Conservation (phyloP, 2,797 vertebrate species). For the Enteromius afrohamiltoni region DNA sequence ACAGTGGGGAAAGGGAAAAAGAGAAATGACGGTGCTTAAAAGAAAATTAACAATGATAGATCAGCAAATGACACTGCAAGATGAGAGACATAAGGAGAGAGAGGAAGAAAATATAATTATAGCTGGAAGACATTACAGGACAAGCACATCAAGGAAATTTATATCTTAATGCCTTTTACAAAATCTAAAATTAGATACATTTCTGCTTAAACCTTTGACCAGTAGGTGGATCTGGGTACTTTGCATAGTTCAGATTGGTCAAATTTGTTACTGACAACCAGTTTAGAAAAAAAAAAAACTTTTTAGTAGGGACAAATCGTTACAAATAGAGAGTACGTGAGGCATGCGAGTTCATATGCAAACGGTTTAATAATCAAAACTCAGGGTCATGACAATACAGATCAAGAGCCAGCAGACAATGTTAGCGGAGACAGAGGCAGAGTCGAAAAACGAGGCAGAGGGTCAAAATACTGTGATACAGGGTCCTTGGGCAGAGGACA, state of each 20-base stretch:
- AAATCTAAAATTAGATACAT: not conserved
- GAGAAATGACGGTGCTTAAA: constrained; percentile 3
- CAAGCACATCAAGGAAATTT: not conserved
- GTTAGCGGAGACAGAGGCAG: too few relatives aligned
- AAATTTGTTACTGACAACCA: too few relatives aligned
- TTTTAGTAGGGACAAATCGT: not conserved
- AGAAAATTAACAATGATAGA: constrained; percentile 10
- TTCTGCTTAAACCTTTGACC: not conserved
- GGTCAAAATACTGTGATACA: too few relatives aligned
- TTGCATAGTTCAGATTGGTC: not conserved
- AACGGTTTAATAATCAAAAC: too few relatives aligned
- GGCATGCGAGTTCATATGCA: too few relatives aligned
- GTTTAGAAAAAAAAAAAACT: not conserved
- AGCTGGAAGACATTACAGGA: constrained; percentile 4
- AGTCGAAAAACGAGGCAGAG: too few relatives aligned
- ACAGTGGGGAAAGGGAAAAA: not conserved
- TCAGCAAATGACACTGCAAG: not conserved
- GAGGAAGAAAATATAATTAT: not conserved
- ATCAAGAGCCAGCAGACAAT: too few relatives aligned
- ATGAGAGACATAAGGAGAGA: not conserved
- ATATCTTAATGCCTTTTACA: not conserved
- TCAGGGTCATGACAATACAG: too few relatives aligned
- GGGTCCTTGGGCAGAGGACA: too few relatives aligned
- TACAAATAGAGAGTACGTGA: too few relatives aligned
- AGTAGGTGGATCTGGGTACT: not conserved